Percentiles rank a stretch among this genome's conserved stretches.
These are phyloP conservation scores for Neolamprologus hecqui DNA, from an alignment of 2,113 vertebrate species.

Conservation along the genomic window DNA sequence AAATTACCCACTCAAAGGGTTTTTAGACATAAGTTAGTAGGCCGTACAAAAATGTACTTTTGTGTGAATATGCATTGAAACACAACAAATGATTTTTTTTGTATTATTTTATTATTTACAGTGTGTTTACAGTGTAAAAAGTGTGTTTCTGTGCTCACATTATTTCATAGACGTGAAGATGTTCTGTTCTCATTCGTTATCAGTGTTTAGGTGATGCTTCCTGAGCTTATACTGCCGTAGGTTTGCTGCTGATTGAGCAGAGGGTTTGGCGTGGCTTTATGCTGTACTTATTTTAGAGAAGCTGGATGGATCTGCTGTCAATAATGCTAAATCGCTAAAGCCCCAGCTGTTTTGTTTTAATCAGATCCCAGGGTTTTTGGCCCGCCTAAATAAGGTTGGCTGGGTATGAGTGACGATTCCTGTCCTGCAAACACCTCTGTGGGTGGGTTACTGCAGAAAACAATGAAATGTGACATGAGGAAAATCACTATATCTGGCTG, in stretches of 20 bases:
- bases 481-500: not conserved
- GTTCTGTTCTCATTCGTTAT: not conserved
- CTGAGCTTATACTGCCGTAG: not conserved
- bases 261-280: not conserved
- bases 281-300: slow-evolving; percentile 6
- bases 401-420: slow-evolving; percentile 33
- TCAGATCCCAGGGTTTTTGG: slow-evolving; percentile 58
- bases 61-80: no score
- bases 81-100: no score
- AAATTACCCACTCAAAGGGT: not conserved
- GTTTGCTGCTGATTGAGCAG: not conserved
- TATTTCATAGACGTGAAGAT: not conserved
- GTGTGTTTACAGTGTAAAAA: not conserved
- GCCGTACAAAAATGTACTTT: not conserved
- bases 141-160: not conserved
- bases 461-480: not conserved
- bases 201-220: not conserved
- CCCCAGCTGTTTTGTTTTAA: slow-evolving; percentile 71
- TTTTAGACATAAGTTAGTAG: not conserved
- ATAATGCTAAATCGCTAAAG: slow-evolving; percentile 50
- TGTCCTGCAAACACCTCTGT: not conserved
- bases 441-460: not conserved
- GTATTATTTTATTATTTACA: no score
- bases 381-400: slow-evolving; percentile 30
- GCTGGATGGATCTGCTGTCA: slow-evolving; percentile 15